Percentiles rank a stretch among this genome's conserved stretches.
Conservation (phyloP, 2,888 invertebrate genomes). For the Omphaloscelis lunosa region DNA sequence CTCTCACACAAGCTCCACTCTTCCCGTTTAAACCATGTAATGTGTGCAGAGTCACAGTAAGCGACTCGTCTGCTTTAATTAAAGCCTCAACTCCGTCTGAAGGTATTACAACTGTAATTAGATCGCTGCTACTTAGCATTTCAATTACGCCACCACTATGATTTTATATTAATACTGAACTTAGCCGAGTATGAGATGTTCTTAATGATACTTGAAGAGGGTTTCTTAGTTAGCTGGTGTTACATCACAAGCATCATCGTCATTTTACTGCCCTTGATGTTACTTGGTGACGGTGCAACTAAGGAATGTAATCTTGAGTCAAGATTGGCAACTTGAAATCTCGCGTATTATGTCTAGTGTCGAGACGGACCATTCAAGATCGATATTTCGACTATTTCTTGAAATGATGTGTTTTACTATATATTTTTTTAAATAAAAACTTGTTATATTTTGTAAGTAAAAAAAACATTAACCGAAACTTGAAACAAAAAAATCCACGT, state of each 20-base stretch:
- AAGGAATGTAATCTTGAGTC: background rate
- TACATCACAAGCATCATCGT: background rate
- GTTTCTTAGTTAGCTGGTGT: background rate
- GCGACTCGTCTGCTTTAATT: constrained; percentile 67
- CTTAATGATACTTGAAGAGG: background rate
- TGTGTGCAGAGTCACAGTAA: constrained; percentile 53
- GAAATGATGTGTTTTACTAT: too few relatives aligned
- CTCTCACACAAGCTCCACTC: background rate
- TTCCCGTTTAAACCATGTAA: constrained; percentile 14
- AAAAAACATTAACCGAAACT: background rate
- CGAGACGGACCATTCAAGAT: background rate
- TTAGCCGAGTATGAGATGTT: constrained; percentile 4
- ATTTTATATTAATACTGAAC: constrained; percentile 54
- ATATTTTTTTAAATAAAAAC: too few relatives aligned
- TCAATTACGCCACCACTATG: constrained; percentile 60
- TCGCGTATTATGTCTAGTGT: background rate
- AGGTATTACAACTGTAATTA: constrained; percentile 66
- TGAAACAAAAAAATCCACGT: background rate
- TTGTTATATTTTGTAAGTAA: background rate
- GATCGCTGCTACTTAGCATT: constrained; percentile 62
- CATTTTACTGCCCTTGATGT: background rate
- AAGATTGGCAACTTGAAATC: background rate
- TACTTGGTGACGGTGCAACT: background rate
- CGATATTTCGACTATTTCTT: background rate
- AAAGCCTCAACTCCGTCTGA: constrained; percentile 60